Conservation (phyloP, 2,797 vertebrate genomes). For the Argyrosomus regius region DNA sequence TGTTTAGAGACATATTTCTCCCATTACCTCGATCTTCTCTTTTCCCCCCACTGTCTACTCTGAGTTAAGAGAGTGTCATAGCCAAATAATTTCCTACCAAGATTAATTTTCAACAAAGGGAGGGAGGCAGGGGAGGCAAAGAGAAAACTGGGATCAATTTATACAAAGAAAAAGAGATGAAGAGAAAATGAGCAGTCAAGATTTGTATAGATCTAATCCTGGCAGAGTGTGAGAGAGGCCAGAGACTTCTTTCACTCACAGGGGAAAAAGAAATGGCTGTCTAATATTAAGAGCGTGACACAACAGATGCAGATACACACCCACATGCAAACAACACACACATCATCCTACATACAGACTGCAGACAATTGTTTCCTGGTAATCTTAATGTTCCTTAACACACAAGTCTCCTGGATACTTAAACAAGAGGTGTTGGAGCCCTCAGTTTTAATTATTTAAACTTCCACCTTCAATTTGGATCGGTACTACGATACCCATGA, state of each 20-base stretch:
- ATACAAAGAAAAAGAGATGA: constrained; percentile 27
- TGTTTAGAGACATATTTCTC: constrained; percentile 65
- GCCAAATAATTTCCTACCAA: constrained; percentile 46
- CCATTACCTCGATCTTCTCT: constrained; percentile 45
- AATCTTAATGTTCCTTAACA: not conserved
- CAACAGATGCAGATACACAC: constrained; percentile 25
- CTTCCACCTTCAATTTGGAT: not conserved
- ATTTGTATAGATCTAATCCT: constrained; percentile 43
- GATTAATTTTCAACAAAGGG: constrained; percentile 32
- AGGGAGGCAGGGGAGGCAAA: not conserved
- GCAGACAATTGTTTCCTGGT: not conserved
- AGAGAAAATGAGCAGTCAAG: constrained; percentile 39
- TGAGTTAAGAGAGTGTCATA: constrained; percentile 33
- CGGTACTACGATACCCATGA: not conserved
- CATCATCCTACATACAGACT: constrained; percentile 11
- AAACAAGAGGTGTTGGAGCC: not conserved
- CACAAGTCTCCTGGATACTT: not conserved
- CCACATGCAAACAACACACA: constrained; percentile 22
- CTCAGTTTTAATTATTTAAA: constrained; percentile 1
- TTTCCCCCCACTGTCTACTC: not conserved
- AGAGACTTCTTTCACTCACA: constrained; percentile 40
- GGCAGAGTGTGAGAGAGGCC: constrained; percentile 35
- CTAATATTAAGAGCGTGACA: constrained; percentile 49
- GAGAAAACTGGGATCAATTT: constrained; percentile 33
- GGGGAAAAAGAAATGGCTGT: constrained; percentile 50